Base-by-base conservation (phyloP, 2,888 invertebrate genomes). In the Lottia gigantea region DNA sequence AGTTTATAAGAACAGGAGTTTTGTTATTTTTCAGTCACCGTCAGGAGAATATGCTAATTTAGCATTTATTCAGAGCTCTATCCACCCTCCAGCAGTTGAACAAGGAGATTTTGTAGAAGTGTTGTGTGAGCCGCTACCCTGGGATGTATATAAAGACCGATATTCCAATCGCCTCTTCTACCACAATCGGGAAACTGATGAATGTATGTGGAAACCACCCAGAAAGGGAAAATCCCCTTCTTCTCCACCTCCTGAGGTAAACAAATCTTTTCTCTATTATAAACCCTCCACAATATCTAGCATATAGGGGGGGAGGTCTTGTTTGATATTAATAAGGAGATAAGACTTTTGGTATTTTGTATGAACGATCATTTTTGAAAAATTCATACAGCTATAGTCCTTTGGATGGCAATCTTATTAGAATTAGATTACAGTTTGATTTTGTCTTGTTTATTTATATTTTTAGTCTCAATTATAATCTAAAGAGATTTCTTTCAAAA, bases 161-260 rank as follows among this genome's bases (percentile, higher is more conserved):
- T 77, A 73, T n/a, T 74, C 76, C 7, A 86, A 86, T 16, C 77
- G 89, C 23, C 78, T 80, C 8, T 89, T 84, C 77, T 90, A 88
- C 76, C 85, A 85, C 71, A 86, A 89, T 77, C 78, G 81, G 23
- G 78, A 80, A 3, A 87, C 87, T 25, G 78, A 83, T 6, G 86
- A 87, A 73, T 80, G 84, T 25, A 85, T 87, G 2, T 89, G 88
- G 88, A 89, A 89, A 76, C 89, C 89, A 11, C 89, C 89, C 2
- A 72, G 85, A 55, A 55, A 55, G 15, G 55, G 19, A 55, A 19
- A 23, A 19, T 23, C 55, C 12, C 55, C 55, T 23, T 23, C 55
- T 23, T 23, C 55, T 23, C 55, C 55, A 23, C 55, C 55, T 12
- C 55, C 55, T 19, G 55, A 55, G 55, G 55, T 55, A 55, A 55